Conservation (phyloP, 1,140 invertebrate genomes). For the Cylas formicarius region DNA sequence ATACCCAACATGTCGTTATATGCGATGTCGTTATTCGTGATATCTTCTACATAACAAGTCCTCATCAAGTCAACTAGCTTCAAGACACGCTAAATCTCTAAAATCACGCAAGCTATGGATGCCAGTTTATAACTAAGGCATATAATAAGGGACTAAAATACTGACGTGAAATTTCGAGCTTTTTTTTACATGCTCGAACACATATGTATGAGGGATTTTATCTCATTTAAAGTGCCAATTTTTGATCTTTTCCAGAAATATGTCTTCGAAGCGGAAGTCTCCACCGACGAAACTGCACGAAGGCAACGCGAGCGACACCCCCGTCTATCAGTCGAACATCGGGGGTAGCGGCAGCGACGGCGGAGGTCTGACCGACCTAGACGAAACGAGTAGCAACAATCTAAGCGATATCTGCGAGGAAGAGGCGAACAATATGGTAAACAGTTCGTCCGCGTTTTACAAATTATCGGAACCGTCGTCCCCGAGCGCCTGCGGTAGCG, state of each 20-base stretch:
- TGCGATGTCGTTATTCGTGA: too few relatives aligned
- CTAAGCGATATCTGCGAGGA: conserved; percentile 43
- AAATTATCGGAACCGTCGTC: conserved; percentile 53
- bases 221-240: too few relatives aligned
- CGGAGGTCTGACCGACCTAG: conserved; percentile 41
- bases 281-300: conserved; percentile 84
- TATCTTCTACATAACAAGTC: too few relatives aligned
- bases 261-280: conserved; percentile 91
- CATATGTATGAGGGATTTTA: too few relatives aligned
- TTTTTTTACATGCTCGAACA: too few relatives aligned
- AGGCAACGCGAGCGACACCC: conserved; percentile 52
- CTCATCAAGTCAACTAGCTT: too few relatives aligned
- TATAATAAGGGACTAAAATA: too few relatives aligned
- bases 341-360: conserved; percentile 39
- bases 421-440: conserved; percentile 39
- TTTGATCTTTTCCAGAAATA: conserved; percentile 77
- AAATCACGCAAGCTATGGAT: too few relatives aligned
- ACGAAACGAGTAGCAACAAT: conserved; percentile 42
- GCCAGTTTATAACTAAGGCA: too few relatives aligned
- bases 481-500: conserved; percentile 49
- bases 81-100: too few relatives aligned
- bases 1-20: too few relatives aligned
- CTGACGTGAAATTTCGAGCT: too few relatives aligned
- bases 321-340: conserved; percentile 35
- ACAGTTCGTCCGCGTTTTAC: conserved; percentile 44